Conservation (phyloP, 1,140 invertebrate genomes). For the Akabosia matsudoensis region DNA sequence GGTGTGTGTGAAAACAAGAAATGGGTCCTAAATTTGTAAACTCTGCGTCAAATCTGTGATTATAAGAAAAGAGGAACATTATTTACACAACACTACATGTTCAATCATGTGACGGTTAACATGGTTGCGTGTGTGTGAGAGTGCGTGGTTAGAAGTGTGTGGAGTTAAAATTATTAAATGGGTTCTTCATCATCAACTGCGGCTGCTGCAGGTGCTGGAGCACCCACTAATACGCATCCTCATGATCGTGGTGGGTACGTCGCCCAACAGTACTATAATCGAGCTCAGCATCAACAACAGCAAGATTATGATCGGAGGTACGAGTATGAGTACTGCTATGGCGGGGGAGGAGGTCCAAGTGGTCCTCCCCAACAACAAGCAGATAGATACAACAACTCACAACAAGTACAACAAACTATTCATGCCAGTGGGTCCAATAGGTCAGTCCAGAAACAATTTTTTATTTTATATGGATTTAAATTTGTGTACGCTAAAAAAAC, state of each 20-base stretch:
- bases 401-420: not conserved
- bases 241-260: too few species aligned
- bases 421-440: not conserved
- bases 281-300: not conserved
- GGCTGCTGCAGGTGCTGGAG: not conserved
- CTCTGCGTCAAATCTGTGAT: too few species aligned
- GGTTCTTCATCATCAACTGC: slow-evolving; percentile 8
- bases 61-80: too few species aligned
- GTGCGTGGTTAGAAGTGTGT: not conserved
- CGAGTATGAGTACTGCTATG: not conserved
- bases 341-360: not conserved
- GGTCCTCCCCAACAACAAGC: not conserved
- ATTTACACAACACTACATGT: too few species aligned
- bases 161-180: not conserved
- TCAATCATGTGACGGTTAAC: too few species aligned
- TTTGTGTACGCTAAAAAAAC: not conserved
- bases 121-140: not conserved
- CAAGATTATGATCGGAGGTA: not conserved
- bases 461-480: not conserved
- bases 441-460: not conserved
- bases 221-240: not conserved
- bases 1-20: too few species aligned
- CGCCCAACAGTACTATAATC: too few species aligned
- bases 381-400: not conserved
- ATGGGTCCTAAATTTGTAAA: too few species aligned